Base-by-base conservation (phyloP, 2,113 vertebrate species). In the Thunnus maccoyii region DNA sequence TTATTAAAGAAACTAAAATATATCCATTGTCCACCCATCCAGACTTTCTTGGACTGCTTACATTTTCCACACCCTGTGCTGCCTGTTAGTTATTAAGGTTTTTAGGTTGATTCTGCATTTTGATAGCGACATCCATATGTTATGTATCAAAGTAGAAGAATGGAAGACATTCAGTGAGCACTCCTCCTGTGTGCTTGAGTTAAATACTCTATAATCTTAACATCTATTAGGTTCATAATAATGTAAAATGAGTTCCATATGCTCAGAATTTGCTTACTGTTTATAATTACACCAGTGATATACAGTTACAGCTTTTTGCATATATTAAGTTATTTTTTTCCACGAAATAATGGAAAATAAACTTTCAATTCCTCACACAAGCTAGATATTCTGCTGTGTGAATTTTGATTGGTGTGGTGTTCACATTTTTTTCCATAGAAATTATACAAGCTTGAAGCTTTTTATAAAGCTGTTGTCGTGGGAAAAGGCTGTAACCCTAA, bases 21-120 rank as follows among this genome's bases (percentile, higher is more conserved):
- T 41, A 6, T 6, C 36, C 36, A 41, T 41, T 41, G 36, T 41
- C 36, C 36, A 41, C 36, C 36, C 36, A 9, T 41, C 36, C 36
- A 41, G 9, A 41, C 6, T 9, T 8, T 41, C 36, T 8, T 41
- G 36, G 36, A 41, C 36, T 41, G 36, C 7, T 41, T 41, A 41
- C 36, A 7, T 41, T 41, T 41, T 41, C 36, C 36, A 15, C 6
- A 30, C 25, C 41, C 18, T 62, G 14, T 16, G 1, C 13, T 16
- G 13, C 27, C 57, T 61, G 69, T 41, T 63, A 5, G 30, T 44
- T 63, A 44, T 63, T 44, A 63, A 44, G 72, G 41, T 62, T 15
- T 74, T 27, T 15, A 4, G n/a, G 71, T 6, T 25, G 57, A 62
- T 36, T 20, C 12, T 41, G 25, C 7, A 12, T 17, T 62, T 3